These are phyloP conservation scores for Nannobrachium achirus DNA, from an alignment of 2,113 vertebrate genomes.

Conservation along the genomic window DNA sequence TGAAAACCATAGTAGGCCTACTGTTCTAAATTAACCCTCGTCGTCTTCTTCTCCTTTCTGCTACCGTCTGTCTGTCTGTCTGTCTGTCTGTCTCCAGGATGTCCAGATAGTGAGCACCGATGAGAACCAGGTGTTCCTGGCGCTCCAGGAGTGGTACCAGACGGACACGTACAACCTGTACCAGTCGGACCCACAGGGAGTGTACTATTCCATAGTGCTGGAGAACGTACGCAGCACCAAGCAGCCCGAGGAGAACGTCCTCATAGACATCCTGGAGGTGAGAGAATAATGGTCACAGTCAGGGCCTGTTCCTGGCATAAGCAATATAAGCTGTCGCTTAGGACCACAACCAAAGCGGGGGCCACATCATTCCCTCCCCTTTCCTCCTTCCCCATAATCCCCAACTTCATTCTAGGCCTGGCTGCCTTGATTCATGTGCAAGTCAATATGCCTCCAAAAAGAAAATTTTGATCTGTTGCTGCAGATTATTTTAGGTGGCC, in stretches of 20 bases:
- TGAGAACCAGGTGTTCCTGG: slow-evolving; percentile 93
- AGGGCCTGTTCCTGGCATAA: too few species aligned
- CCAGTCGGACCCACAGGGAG: slow-evolving; percentile 89
- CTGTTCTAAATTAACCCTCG: not conserved
- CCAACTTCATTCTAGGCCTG: too few species aligned
- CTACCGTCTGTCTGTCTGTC: not conserved
- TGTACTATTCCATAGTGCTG: slow-evolving; percentile 88
- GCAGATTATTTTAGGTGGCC: too few species aligned
- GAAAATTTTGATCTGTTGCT: too few species aligned
- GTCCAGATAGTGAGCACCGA: slow-evolving; percentile 95
- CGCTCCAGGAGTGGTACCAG: slow-evolving; percentile 97
- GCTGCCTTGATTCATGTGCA: too few species aligned
- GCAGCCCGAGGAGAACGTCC: slow-evolving; percentile 90
- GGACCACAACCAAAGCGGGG: too few species aligned
- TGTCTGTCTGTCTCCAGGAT: slow-evolving; percentile 78
- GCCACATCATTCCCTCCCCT: too few species aligned
- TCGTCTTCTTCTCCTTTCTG: not conserved
- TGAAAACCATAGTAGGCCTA: too few species aligned
- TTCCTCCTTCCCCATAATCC: too few species aligned
- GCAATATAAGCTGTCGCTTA: too few species aligned
- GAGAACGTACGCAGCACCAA: slow-evolving; percentile 93
- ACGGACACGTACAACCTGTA: slow-evolving; percentile 95
- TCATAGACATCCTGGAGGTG: slow-evolving; percentile 96
- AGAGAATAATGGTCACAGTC: too few species aligned
- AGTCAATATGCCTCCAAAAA: too few species aligned